Base-by-base conservation (phyloP, 1,140 invertebrate genomes). In the Lutraria rhynchaena region DNA sequence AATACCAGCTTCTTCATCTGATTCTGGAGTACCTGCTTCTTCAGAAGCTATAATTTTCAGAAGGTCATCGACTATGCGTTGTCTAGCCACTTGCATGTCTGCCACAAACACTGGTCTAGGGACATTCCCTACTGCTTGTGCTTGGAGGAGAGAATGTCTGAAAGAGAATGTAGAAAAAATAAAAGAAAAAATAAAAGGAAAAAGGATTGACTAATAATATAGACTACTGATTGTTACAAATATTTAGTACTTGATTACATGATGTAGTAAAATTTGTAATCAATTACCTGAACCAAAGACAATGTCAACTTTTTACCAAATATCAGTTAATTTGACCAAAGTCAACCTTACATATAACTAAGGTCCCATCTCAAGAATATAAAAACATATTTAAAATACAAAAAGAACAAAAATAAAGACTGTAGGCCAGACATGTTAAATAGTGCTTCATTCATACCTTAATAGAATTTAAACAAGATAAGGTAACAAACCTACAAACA, bases 101-200 rank as follows among this genome's bases (percentile, higher is more conserved):
- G 41, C 44, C 15, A 67, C 27, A 67, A 67, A 67, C 19, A 67
- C 22, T 11, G 63, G 63, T 44, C n/a, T 51, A 46, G 63, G 63
- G 19, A 67, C 63, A 49, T 31, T 49, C 1, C 63, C 63, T 29
- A 46, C 1, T 15, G 22, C 27, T 3, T 67, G n/a, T 49, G 37
- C 24, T 31, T 51, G 29, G 3, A 67, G 44, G 17, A 67, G 63
- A 31, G 15, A 15, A 31, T 67, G 63, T 15, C 63, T 67, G 63
- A 67, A 67, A 67, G 13, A 31, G n/a, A 37, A 61, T 17, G 19
- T 29, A 11, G 24, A 58, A 29, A 31, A 1, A 15, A 55, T 11
- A 49, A 11, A 49, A 11, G 19, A 49, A 49, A 19, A 49, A 19
- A 49, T 11, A 49, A 49, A 11, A 49, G 11, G 19, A 49, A 11